These are phyloP conservation scores for Drosophila flavopinicola DNA, from an alignment of 2,888 invertebrate species.

Conservation along the genomic window DNA sequence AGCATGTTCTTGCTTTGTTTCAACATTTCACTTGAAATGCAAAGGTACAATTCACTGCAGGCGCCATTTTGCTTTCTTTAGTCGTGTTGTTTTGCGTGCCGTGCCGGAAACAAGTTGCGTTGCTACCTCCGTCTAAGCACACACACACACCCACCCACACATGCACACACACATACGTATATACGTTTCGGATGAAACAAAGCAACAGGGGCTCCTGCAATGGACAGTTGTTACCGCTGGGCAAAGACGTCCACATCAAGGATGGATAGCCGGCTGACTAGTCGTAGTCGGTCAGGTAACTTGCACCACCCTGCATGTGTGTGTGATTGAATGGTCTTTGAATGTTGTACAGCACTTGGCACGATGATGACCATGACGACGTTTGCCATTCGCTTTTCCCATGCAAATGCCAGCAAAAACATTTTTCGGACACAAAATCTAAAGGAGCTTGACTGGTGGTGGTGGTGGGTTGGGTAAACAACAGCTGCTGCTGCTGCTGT, in stretches of 20 bases:
- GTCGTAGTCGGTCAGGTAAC: constrained; percentile 27
- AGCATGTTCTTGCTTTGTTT: constrained; percentile 55
- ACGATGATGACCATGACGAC: constrained; percentile 54
- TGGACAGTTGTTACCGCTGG: constrained; percentile 78
- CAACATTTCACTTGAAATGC: constrained; percentile 73
- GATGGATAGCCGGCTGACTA: constrained; percentile 25
- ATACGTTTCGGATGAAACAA: constrained; percentile 57
- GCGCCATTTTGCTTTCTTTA: constrained; percentile 71
- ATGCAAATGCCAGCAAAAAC: constrained; percentile 71
- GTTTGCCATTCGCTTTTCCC: constrained; percentile 62
- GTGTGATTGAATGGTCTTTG: constrained; percentile 72
- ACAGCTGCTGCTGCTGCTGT: constrained; percentile 56
- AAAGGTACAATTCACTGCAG: constrained; percentile 79
- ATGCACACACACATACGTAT: constrained; percentile 4
- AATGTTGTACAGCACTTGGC: constrained; percentile 67
- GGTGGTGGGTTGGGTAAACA: constrained; percentile 8
- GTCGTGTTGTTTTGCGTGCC: constrained; percentile 64
- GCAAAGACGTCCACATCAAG: constrained; percentile 65
- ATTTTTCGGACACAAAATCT: constrained; percentile 72
- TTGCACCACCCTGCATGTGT: constrained; percentile 24
- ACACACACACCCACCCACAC: constrained; percentile 4
- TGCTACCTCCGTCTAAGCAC: constrained; percentile 19
- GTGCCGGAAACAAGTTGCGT: constrained; percentile 66
- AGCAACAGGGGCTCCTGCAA: constrained; percentile 65
- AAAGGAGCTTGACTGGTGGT: constrained; percentile 24